A percentile compares a stretch with the other conserved stretches of the same genome.
Conservation (phyloP, 2,113 vertebrate genomes). For the Struthidea cinerea region DNA sequence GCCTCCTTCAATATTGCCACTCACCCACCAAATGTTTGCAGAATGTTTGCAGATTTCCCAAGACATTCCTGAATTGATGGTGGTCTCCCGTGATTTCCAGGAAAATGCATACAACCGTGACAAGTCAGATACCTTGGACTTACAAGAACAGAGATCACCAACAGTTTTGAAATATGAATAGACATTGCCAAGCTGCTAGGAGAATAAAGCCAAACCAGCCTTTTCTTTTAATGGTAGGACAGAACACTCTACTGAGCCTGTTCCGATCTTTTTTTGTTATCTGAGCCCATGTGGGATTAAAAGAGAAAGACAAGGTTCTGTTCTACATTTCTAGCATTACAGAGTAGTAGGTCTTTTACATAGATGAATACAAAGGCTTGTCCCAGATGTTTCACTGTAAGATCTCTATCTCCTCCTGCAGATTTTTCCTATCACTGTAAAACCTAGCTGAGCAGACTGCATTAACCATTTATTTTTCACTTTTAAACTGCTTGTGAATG, state of each 20-base stretch:
- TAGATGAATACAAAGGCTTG: neutral
- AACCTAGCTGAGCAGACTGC: neutral
- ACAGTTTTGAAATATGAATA: neutral
- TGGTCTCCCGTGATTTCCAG: neutral
- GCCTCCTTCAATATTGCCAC: neutral
- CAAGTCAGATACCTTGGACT: neutral
- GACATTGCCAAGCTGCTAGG: neutral
- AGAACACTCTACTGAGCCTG: neutral
- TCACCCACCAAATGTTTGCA: neutral
- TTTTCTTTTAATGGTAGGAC: neutral
- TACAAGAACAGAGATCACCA: neutral
- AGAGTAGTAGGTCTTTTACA: neutral
- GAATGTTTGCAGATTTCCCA: neutral
- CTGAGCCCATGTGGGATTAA: neutral
- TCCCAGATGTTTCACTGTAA: neutral
- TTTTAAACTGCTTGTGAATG: neutral
- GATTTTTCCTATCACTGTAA: neutral
- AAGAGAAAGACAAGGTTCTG: neutral
- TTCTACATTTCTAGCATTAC: neutral
- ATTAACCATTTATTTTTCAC: neutral
- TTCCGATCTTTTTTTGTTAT: neutral
- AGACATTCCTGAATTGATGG: neutral
- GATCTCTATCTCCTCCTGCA: neutral
- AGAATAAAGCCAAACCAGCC: neutral
- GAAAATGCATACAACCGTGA: neutral